Evolutionary conservation across 2,113 vertebrate species (phyloP).

Genomic region (Myotis lucifugus): DNA sequence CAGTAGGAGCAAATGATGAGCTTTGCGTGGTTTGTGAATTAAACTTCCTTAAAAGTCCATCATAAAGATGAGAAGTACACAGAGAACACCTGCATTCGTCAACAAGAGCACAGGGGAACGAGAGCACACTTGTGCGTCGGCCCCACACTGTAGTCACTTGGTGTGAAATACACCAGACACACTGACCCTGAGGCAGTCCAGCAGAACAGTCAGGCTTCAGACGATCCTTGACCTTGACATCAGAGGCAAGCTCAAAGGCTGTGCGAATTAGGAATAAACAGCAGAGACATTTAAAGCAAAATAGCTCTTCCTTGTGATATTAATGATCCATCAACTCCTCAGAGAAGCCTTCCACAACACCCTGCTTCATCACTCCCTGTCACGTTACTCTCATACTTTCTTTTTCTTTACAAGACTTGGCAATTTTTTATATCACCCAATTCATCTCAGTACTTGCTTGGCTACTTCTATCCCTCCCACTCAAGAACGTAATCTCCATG

Average conservation of each 20-base stretch:
- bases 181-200: background rate
- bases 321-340: too few relatives aligned
- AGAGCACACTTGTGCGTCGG: fast-evolving
- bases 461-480: background rate
- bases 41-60: constrained; percentile 36
- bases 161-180: background rate
- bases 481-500: background rate
- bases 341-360: background rate
- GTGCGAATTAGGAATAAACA: background rate
- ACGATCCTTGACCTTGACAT: background rate
- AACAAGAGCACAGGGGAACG: background rate
- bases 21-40: constrained; percentile 58
- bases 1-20: constrained; percentile 23
- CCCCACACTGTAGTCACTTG: background rate
- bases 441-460: background rate
- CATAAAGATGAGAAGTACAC: background rate
- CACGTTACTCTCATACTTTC: background rate
- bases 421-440: background rate
- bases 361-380: background rate
- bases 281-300: background rate
- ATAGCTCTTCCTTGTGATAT: background rate
- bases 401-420: background rate
- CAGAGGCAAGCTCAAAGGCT: background rate
- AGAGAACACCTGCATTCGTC: background rate
- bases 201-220: background rate